Conservation (phyloP, 2,797 vertebrate species). For the Poeciliopsis paucimaculata region DNA sequence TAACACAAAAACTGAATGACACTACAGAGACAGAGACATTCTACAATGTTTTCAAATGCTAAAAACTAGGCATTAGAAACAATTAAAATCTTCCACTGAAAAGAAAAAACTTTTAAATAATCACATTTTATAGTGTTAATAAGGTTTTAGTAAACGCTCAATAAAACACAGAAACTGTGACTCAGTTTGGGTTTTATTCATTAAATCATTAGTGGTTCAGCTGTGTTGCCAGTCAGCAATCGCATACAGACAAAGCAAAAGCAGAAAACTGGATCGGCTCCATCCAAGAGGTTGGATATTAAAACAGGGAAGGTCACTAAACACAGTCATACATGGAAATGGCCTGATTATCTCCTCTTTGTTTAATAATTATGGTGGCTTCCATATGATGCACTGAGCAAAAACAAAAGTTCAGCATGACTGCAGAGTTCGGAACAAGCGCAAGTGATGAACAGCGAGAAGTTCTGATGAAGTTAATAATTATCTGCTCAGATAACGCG, state of each 20-base stretch:
- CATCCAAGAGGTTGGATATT: background rate
- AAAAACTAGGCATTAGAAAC: background rate
- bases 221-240: slow-evolving; percentile 53
- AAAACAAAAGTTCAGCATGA: slow-evolving; percentile 13
- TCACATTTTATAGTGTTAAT: background rate
- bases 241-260: slow-evolving; percentile 60
- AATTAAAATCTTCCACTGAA: background rate
- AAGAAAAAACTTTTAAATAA: background rate
- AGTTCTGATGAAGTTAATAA: slow-evolving; percentile 22
- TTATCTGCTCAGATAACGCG: slow-evolving; percentile 49
- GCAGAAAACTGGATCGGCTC: slow-evolving; percentile 15
- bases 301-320: slow-evolving; percentile 15
- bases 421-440: slow-evolving; percentile 28
- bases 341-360: slow-evolving; percentile 12
- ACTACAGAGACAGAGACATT: background rate
- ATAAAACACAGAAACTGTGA: slow-evolving; percentile 59
- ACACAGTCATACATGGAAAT: slow-evolving; percentile 5
- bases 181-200: slow-evolving; percentile 79
- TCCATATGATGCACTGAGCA: slow-evolving; percentile 15
- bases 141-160: background rate
- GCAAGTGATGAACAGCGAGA: slow-evolving; percentile 17
- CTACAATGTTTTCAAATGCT: background rate
- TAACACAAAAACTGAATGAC: background rate
- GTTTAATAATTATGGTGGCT: background rate
- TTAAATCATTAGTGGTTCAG: slow-evolving; percentile 82